These are phyloP conservation scores for Apocrypta bakeri DNA, from an alignment of 1,140 invertebrate species.

Conservation along the genomic window DNA sequence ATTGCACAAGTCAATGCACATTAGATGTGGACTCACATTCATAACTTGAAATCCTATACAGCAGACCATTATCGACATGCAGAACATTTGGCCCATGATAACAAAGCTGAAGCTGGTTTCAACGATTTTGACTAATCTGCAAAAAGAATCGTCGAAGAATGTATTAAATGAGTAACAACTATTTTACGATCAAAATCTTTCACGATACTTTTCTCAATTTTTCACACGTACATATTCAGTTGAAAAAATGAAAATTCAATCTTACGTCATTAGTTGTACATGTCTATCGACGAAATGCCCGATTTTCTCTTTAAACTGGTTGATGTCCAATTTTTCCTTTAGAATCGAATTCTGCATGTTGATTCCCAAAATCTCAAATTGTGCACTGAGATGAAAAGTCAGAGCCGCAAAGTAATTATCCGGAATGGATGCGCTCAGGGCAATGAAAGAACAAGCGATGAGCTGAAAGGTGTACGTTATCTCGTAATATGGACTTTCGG, in stretches of 20 bases:
- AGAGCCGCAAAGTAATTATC: constrained; percentile 27
- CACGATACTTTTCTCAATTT: too few species aligned
- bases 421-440: background rate
- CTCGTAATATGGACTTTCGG: background rate
- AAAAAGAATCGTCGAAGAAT: too few species aligned
- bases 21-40: constrained; percentile 1
- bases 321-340: background rate
- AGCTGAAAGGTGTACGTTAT: background rate
- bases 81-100: background rate
- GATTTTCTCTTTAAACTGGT: too few species aligned
- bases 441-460: constrained; percentile 1
- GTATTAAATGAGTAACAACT: too few species aligned
- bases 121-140: background rate
- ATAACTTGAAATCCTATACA: constrained; percentile 16
- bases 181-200: too few species aligned
- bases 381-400: background rate
- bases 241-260: too few species aligned
- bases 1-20: too few species aligned
- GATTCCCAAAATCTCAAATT: background rate
- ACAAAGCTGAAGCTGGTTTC: constrained; percentile 4
- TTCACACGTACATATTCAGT: too few species aligned
- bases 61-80: constrained; percentile 7
- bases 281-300: too few species aligned
- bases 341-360: background rate
- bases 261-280: too few species aligned